phyloP scores from a whole-genome alignment of 2,113 vertebrate genomes.

The Cricetomys ansorgei region DNA sequence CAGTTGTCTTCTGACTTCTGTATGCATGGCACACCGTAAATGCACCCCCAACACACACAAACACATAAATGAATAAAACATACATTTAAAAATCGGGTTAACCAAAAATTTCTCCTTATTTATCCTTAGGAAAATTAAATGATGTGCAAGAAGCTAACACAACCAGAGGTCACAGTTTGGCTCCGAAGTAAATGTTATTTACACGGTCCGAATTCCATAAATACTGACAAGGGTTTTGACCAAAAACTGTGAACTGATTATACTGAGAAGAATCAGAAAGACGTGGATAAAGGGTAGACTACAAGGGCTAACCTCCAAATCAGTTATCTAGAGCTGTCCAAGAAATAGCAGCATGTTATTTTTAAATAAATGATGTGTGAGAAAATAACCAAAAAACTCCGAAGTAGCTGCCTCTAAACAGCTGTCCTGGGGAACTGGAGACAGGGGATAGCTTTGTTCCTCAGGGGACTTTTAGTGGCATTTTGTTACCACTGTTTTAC shows the following conservation, averaged over 20 bases:
- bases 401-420: background rate
- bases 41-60: too few species aligned
- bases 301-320: background rate
- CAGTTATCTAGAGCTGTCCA: background rate
- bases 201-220: background rate
- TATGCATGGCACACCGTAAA: background rate
- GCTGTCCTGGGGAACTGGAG: background rate
- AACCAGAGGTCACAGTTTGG: background rate
- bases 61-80: background rate
- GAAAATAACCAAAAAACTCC: constrained; percentile 6
- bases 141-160: background rate
- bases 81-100: background rate
- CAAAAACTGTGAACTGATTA: constrained; percentile 4
- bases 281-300: background rate
- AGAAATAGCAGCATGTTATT: background rate
- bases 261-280: background rate
- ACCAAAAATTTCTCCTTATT: background rate
- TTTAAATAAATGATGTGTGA: background rate
- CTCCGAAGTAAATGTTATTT: constrained; percentile 23
- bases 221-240: background rate
- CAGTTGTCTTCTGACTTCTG: background rate
- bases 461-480: constrained; percentile 1
- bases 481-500: constrained; percentile 45
- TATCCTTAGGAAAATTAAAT: constrained; percentile 46
- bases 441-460: background rate